Conservation (phyloP, 2,113 vertebrate species). For the Podarcis cretensis region DNA sequence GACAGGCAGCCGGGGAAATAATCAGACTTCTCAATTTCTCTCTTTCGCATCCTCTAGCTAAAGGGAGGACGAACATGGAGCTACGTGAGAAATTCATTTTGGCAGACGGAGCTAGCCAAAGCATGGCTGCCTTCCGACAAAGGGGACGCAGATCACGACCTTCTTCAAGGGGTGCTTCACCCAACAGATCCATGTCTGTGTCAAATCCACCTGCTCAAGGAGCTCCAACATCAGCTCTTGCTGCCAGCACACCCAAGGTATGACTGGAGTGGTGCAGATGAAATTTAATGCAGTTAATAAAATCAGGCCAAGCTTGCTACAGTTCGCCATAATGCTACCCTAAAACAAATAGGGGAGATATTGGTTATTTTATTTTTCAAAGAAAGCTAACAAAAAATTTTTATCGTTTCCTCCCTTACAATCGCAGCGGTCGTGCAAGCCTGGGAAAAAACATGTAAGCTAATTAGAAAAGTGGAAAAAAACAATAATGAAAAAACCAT, state of each 20-base stretch:
- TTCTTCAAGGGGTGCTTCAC: conserved; percentile 91
- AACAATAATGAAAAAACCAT: conserved; percentile 16
- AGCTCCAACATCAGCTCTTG: conserved; percentile 74
- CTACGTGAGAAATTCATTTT: conserved; percentile 97
- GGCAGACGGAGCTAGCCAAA: conserved; percentile 92
- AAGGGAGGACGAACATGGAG: conserved; percentile 96
- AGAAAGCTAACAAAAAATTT: conserved; percentile 12
- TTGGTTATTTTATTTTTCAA: conserved; percentile 1
- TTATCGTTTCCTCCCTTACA: background rate
- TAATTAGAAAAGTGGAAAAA: conserved; percentile 23
- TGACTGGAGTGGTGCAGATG: background rate
- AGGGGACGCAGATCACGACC: conserved; percentile 92
- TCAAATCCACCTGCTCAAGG: conserved; percentile 87
- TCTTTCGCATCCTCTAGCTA: conserved; percentile 79
- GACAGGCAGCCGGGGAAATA: conserved; percentile 57
- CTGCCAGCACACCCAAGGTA: conserved; percentile 88
- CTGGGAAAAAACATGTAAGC: background rate
- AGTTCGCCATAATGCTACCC: background rate
- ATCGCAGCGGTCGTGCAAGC: conserved; percentile 23
- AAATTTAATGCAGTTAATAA: background rate
- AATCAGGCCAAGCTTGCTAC: background rate
- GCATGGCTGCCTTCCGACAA: conserved; percentile 95
- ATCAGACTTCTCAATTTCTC: conserved; percentile 30
- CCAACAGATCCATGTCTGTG: conserved; percentile 89
- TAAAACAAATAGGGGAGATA: conserved; percentile 14